phyloP scores from a whole-genome alignment of 1,140 invertebrate species.

The Cepaea nemoralis region DNA sequence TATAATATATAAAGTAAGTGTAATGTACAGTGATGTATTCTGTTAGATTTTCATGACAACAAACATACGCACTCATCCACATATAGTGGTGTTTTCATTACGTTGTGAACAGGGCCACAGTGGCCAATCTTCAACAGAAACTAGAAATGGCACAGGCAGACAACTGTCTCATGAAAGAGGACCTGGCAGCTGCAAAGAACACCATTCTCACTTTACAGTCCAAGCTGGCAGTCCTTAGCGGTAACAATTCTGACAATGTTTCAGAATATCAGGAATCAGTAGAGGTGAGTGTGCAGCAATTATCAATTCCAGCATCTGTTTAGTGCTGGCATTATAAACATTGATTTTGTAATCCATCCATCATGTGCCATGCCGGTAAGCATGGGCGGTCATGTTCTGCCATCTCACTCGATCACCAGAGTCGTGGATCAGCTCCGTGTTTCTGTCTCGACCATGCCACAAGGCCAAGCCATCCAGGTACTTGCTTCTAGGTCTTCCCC shows the following conservation, averaged over 20 bases:
- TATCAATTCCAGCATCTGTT: background rate
- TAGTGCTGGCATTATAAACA: background rate
- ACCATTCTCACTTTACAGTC: conserved; percentile 63
- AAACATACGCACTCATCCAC: too few relatives aligned
- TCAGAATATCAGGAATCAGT: conserved; percentile 64
- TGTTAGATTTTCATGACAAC: too few relatives aligned
- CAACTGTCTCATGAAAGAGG: conserved; percentile 70
- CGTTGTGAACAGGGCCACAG: conserved; percentile 85
- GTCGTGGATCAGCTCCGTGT: too few relatives aligned
- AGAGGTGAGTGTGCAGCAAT: conserved; percentile 55
- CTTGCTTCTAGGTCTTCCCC: too few relatives aligned
- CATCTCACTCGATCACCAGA: too few relatives aligned
- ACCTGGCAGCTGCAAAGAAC: conserved; percentile 69
- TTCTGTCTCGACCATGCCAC: too few relatives aligned
- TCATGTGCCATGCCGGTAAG: too few relatives aligned
- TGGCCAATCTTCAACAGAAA: conserved; percentile 92
- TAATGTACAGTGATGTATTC: too few relatives aligned
- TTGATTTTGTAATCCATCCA: too few relatives aligned
- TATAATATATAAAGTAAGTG: too few relatives aligned
- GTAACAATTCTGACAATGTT: conserved; percentile 74
- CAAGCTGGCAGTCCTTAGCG: conserved; percentile 76
- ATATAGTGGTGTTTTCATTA: background rate
- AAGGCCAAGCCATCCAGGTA: too few relatives aligned
- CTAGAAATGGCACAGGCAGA: conserved; percentile 91
- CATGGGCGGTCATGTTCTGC: too few relatives aligned